Evolutionary conservation across 2,797 vertebrate genomes (phyloP).

Genomic region (Urosaurus nigricauda): DNA sequence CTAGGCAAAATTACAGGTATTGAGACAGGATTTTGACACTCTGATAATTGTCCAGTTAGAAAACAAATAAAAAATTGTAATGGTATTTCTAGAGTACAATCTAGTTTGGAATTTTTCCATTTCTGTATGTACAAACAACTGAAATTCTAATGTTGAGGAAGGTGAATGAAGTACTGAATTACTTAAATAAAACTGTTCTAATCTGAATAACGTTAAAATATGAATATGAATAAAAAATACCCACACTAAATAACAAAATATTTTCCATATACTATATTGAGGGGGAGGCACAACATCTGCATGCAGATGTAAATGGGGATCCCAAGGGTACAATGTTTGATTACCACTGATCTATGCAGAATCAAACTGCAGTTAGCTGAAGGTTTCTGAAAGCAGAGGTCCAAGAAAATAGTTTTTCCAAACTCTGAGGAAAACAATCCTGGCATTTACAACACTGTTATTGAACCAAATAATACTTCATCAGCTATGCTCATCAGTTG

Average conservation of each 20-base stretch:
- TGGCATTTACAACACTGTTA: background rate
- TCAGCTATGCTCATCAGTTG: background rate
- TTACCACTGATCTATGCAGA: background rate
- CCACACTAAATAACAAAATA: too few relatives aligned
- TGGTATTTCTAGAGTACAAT: background rate
- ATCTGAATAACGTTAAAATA: too few relatives aligned
- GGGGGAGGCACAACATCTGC: too few relatives aligned
- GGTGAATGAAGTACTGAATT: slow-evolving; percentile 9
- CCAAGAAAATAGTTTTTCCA: background rate
- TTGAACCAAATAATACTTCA: background rate
- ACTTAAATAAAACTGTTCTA: too few relatives aligned
- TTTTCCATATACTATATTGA: too few relatives aligned
- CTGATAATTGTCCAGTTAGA: background rate
- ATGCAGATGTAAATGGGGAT: too few relatives aligned
- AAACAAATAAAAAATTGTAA: too few relatives aligned
- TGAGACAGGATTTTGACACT: background rate
- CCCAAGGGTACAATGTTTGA: too few relatives aligned
- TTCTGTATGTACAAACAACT: background rate
- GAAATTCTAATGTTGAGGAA: slow-evolving; percentile 2
- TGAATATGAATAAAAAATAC: too few relatives aligned
- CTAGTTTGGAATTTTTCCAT: slow-evolving; percentile 12
- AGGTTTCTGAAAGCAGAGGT: background rate
- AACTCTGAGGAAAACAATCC: background rate
- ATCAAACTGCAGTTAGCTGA: background rate
- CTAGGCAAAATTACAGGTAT: background rate